Base-by-base conservation (phyloP, 2,888 invertebrate genomes). In the Neoitamus cyanurus region DNA sequence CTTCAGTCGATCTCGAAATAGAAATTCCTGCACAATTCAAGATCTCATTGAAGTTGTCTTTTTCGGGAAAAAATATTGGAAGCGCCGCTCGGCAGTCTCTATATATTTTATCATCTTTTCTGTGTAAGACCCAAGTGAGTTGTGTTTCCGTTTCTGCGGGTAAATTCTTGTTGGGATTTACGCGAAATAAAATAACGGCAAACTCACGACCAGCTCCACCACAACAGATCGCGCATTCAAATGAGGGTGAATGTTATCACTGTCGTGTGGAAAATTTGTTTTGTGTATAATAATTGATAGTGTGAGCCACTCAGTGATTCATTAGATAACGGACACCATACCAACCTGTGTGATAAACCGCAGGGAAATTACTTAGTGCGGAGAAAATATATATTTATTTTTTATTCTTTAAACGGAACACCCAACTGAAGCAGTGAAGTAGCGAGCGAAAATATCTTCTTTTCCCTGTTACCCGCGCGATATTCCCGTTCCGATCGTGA, bases 1-100 rank as follows among this genome's bases (percentile, higher is more conserved):
- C 37, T 75, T 75, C 20, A 34, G 13, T 75, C 25, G 37, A 25
- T 73, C 69, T 75, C 2, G 11, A 75, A 84, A 77, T 69, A 70
- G 70, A 83, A 68, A 28, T 69, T 83, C 11, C 58, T 31, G 37
- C 30, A 42, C 69, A 85, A 58, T 78, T 85, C 69, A 84, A 84
- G 83, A 86, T 86, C 80, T 85, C 85, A 86, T 85, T 86, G 82
- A 84, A 85, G 37, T 86, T 58, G 84, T 77, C 85, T 42, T 42
- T 42, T n/a, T 42, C 13, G 13, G 6, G 13, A 42, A 36, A 36
- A 36, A 36, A 6, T 6, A 36, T 6, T 6, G n/a, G 13, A 46
- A 46, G 13, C n/a, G 11, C 11, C 2, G 2, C 1, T 46, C 42
- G 42, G 11, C 11, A n/a, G n/a, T n/a, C n/a, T 46, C 2, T 25